Conservation (phyloP, 2,888 invertebrate species). For the Biston betularia region DNA sequence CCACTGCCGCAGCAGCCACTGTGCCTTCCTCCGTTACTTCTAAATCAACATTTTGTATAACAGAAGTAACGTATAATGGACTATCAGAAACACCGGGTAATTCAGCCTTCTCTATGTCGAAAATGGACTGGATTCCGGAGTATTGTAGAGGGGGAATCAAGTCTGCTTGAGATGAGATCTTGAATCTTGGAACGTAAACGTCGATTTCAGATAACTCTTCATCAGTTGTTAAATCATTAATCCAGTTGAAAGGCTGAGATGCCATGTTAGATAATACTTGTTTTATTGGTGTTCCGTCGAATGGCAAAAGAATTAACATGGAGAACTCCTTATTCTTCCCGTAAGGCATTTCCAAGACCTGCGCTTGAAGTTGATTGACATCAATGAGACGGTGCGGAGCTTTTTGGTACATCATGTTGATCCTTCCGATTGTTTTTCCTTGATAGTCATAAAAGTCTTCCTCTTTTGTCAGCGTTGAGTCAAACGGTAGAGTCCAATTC, state of each 20-base stretch:
- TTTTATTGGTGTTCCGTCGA: slow-evolving; percentile 81
- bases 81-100: slow-evolving; percentile 86
- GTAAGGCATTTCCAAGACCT: slow-evolving; percentile 90
- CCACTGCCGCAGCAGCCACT: slow-evolving; percentile 88
- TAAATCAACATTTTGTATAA: slow-evolving; percentile 90
- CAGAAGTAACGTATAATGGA: slow-evolving; percentile 85
- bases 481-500: slow-evolving; percentile 89
- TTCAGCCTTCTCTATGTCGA: slow-evolving; percentile 84
- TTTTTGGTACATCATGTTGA: slow-evolving; percentile 91
- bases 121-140: slow-evolving; percentile 89
- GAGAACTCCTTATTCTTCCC: slow-evolving; percentile 86
- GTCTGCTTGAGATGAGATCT: slow-evolving; percentile 77
- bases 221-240: slow-evolving; percentile 77
- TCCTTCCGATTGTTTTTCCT: slow-evolving; percentile 81
- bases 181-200: slow-evolving; percentile 87
- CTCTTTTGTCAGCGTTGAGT: slow-evolving; percentile 81
- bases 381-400: slow-evolving; percentile 85
- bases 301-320: slow-evolving; percentile 88
- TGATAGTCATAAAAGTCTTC: slow-evolving; percentile 87
- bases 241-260: slow-evolving; percentile 77
- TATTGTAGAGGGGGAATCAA: slow-evolving; percentile 76
- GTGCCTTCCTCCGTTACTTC: slow-evolving; percentile 92
- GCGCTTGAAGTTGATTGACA: slow-evolving; percentile 84
- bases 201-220: slow-evolving; percentile 82
- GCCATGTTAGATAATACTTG: slow-evolving; percentile 82